Conservation (phyloP, 2,888 invertebrate species). For the Amblyjoppa fuscipennis region DNA sequence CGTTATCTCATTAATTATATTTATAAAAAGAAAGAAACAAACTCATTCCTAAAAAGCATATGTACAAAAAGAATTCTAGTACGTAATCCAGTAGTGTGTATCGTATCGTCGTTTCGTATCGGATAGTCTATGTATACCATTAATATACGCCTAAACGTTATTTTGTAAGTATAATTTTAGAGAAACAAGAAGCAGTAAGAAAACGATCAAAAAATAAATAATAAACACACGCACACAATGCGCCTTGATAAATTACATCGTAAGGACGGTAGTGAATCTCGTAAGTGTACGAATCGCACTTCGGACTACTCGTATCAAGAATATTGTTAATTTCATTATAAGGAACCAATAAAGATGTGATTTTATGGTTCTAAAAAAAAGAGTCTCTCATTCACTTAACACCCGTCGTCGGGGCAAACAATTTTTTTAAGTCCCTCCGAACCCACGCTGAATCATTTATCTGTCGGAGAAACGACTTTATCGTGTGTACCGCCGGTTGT, state of each 20-base stretch:
- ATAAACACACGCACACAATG: neutral
- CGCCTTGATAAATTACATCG: conserved; percentile 47
- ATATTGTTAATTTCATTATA: conserved; percentile 62
- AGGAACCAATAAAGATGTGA: conserved; percentile 62
- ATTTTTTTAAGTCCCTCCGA: neutral
- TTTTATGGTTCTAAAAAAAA: conserved; percentile 43
- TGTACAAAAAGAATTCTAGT: conserved; percentile 55
- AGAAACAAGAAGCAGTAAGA: conserved; percentile 7
- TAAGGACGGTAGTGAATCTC: conserved; percentile 10
- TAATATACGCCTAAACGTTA: conserved; percentile 17
- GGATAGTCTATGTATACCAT: conserved; percentile 33
- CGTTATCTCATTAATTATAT: conserved; percentile 37
- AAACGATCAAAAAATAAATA: neutral
- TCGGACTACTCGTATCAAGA: conserved; percentile 30
- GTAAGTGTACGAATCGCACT: conserved; percentile 31
- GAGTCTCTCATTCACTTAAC: conserved; percentile 22
- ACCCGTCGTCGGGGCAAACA: neutral
- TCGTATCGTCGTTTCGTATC: conserved; percentile 31
- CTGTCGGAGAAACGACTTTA: neutral
- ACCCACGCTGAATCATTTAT: conserved; percentile 13
- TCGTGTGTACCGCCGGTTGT: neutral
- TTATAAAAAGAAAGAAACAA: conserved; percentile 29
- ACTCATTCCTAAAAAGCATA: conserved; percentile 35
- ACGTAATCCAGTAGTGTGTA: conserved; percentile 43
- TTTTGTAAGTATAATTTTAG: conserved; percentile 40